These are phyloP conservation scores for Sciurus niger DNA, from an alignment of 2,113 vertebrate genomes.

Conservation along the genomic window DNA sequence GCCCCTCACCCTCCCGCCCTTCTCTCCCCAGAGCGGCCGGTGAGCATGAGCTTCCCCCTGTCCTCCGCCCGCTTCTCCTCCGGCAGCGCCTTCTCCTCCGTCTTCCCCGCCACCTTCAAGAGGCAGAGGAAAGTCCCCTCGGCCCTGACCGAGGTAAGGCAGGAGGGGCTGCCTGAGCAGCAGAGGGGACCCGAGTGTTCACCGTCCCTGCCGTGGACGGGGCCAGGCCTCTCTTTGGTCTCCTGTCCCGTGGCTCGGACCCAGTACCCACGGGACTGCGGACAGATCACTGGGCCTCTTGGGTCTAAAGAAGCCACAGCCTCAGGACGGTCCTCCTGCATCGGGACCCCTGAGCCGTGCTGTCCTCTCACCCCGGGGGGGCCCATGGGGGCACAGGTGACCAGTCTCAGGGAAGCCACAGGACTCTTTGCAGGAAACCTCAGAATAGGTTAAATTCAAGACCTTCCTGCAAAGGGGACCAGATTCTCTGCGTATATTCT, in stretches of 20 bases:
- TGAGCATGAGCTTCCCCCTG: constrained; percentile 91
- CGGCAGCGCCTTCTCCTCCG: constrained; percentile 93
- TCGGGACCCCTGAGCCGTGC: not conserved
- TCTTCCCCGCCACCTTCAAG: constrained; percentile 95
- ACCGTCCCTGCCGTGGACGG: too few relatives aligned
- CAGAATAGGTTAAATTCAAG: not conserved
- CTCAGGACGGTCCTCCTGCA: rapidly evolving
- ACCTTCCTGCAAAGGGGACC: not conserved
- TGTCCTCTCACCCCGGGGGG: not conserved
- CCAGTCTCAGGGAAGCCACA: not conserved
- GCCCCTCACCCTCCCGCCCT: not conserved
- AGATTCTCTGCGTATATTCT: not conserved
- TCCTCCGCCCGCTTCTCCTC: constrained; percentile 90
- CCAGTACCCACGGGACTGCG: too few relatives aligned
- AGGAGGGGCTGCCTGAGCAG: not conserved
- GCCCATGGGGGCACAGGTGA: not conserved
- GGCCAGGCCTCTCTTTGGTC: not conserved
- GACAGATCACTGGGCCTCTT: not conserved
- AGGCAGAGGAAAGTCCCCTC: constrained; percentile 95
- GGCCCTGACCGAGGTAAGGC: constrained; percentile 93
- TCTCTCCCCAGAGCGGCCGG: constrained; percentile 86
- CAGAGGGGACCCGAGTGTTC: not conserved
- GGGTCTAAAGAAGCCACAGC: not conserved
- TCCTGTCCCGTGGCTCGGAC: not conserved
- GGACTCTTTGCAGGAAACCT: not conserved